Evolutionary conservation across 2,888 invertebrate species (phyloP).

Genomic region (Listrodromus nycthemerus): DNA sequence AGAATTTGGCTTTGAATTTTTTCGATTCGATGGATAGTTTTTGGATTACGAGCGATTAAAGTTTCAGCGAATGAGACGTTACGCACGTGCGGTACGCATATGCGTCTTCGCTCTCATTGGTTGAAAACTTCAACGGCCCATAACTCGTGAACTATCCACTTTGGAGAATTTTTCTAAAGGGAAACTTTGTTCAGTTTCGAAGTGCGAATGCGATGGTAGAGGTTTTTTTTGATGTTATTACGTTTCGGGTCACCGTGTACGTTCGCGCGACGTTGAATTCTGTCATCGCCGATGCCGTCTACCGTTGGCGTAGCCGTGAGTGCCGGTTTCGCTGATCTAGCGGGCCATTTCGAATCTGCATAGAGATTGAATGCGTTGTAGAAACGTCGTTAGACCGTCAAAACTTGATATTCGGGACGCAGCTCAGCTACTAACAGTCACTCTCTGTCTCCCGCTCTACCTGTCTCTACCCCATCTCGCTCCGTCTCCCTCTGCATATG

Average conservation of each 20-base stretch:
- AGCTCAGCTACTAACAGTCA: conserved; percentile 12
- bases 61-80: not conserved
- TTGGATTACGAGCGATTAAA: not conserved
- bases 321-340: conserved; percentile 62
- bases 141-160: not conserved
- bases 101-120: not conserved
- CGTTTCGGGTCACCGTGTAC: not conserved
- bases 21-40: not conserved
- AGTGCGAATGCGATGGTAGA: not conserved
- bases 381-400: conserved; percentile 68
- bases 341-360: conserved; percentile 74
- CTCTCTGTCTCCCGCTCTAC: not conserved
- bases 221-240: not conserved
- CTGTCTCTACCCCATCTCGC: not conserved
- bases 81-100: not conserved
- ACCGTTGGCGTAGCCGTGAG: not conserved
- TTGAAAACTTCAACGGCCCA: not conserved
- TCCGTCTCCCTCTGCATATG: too few species aligned
- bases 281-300: not conserved
- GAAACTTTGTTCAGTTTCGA: not conserved
- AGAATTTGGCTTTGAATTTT: not conserved
- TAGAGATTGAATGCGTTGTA: conserved; percentile 75
- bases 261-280: not conserved
- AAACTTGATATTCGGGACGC: conserved; percentile 71
- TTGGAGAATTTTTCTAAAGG: not conserved